Conservation (phyloP, 2,797 vertebrate species). For the Rhinatrema bivittatum region DNA sequence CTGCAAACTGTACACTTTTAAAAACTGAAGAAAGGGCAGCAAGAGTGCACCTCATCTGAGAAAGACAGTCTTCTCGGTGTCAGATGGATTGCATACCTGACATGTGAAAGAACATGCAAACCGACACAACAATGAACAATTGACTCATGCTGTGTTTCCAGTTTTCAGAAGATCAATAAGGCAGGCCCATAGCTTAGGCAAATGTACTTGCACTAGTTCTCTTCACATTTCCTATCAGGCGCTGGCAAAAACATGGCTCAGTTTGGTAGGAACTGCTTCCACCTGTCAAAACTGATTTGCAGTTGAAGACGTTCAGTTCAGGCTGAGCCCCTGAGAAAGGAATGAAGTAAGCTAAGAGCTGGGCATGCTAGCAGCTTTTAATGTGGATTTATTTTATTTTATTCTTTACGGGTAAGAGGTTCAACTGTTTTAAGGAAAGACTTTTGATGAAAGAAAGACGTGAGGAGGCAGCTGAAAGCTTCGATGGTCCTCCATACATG, state of each 20-base stretch:
- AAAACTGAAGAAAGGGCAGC: too few relatives aligned
- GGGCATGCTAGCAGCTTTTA: too few relatives aligned
- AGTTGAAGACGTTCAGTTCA: background rate
- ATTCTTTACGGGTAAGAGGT: background rate
- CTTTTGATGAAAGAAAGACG: too few relatives aligned
- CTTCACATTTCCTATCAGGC: background rate
- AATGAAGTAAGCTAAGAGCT: background rate
- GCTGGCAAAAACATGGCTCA: too few relatives aligned
- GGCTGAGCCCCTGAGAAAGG: background rate
- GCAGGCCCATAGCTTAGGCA: background rate
- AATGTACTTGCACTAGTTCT: background rate
- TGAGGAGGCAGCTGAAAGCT: too few relatives aligned
- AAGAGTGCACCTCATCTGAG: too few relatives aligned
- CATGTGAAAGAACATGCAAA: background rate
- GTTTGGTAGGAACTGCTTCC: background rate
- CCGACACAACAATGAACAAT: background rate
- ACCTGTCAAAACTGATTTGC: background rate
- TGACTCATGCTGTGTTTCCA: constrained; percentile 1
- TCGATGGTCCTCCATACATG: too few relatives aligned
- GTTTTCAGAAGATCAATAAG: constrained; percentile 6
- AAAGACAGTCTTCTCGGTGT: background rate
- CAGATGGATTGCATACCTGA: constrained; percentile 3
- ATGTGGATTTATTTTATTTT: background rate
- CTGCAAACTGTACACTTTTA: constrained; percentile 21
- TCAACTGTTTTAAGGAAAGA: background rate